These are phyloP conservation scores for Hemiprocne comata DNA, from an alignment of 2,113 vertebrate species.

Conservation along the genomic window DNA sequence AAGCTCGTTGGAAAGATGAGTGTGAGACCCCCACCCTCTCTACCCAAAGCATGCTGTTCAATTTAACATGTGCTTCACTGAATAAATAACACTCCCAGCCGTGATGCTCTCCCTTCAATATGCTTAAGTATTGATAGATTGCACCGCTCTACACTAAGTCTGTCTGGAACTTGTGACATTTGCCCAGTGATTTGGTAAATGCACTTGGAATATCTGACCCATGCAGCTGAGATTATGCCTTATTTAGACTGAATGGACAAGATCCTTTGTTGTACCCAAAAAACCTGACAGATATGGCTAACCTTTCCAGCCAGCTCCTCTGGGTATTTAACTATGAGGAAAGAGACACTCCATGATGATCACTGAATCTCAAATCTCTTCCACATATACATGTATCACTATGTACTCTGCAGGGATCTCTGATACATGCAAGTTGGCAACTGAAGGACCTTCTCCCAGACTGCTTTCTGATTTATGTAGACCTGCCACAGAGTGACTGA, in stretches of 20 bases:
- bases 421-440: conserved; percentile 37
- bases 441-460: conserved; percentile 45
- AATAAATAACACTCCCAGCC: conserved; percentile 54
- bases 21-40: conserved; percentile 7
- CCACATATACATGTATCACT: neutral
- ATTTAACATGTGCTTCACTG: conserved; percentile 64
- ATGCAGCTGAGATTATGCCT: conserved; percentile 62
- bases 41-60: conserved; percentile 51
- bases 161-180: conserved; percentile 73
- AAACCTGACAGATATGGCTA: conserved; percentile 73
- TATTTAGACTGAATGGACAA: conserved; percentile 52
- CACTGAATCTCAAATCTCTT: conserved; percentile 62
- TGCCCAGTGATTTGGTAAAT: conserved; percentile 73
- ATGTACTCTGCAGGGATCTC: conserved; percentile 21
- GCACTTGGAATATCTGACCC: conserved; percentile 74
- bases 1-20: neutral
- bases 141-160: neutral
- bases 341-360: conserved; percentile 32
- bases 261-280: conserved; percentile 69
- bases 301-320: conserved; percentile 72
- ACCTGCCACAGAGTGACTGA: conserved; percentile 6
- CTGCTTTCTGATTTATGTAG: conserved; percentile 60
- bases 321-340: conserved; percentile 48
- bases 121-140: conserved; percentile 75
- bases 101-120: conserved; percentile 49